Conservation (phyloP, 2,113 vertebrate species). For the Salvelinus sp. region DNA sequence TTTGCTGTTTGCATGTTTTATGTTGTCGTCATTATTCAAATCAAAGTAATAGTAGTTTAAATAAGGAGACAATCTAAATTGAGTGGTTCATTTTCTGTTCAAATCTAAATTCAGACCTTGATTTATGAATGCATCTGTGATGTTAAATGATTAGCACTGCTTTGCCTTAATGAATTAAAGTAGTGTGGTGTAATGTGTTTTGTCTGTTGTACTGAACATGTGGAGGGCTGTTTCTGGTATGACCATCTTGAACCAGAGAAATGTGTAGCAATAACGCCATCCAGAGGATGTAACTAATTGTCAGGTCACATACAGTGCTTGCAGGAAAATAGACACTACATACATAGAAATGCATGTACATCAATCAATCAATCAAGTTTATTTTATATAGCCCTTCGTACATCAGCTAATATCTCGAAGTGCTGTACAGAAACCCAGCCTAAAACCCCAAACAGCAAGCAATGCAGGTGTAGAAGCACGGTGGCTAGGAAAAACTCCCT, state of each 20-base stretch:
- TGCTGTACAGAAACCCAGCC: too few species aligned
- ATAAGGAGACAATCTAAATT: background rate
- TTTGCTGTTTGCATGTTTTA: background rate
- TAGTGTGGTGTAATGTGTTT: background rate
- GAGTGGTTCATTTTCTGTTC: background rate
- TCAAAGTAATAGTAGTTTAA: background rate
- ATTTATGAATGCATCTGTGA: background rate
- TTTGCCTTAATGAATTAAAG: background rate
- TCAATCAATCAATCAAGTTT: too few species aligned
- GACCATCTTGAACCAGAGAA: background rate
- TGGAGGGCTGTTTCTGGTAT: background rate
- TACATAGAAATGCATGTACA: background rate
- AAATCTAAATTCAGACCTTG: background rate
- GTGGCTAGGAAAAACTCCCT: too few species aligned
- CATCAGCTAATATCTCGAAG: too few species aligned
- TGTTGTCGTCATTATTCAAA: background rate
- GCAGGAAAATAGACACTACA: background rate
- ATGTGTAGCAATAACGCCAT: slow-evolving; percentile 7
- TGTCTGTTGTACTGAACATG: background rate
- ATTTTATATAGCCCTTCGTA: too few species aligned
- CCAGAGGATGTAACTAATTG: slow-evolving; percentile 11
- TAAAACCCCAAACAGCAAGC: too few species aligned
- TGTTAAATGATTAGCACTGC: background rate
- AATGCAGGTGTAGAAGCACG: too few species aligned
- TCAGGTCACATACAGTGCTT: slow-evolving; percentile 10